Base-by-base conservation (phyloP, 1,140 invertebrate species). In the Drosophila triauraria region DNA sequence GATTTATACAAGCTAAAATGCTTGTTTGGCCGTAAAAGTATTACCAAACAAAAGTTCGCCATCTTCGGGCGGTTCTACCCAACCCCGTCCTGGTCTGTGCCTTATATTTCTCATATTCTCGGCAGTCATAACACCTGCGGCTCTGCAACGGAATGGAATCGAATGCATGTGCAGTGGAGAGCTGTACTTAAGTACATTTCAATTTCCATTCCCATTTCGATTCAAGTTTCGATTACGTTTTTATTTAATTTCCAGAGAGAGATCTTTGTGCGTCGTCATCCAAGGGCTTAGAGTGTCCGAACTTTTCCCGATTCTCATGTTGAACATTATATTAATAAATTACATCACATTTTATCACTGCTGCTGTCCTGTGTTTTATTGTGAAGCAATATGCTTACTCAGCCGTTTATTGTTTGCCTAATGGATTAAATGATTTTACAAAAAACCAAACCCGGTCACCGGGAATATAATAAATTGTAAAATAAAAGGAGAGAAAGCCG, bases 391-490 rank as follows among this genome's bases (percentile, higher is more conserved):
- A 82, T 90, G 85, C 85, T 90, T 90, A 90, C 85, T 90, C 85
- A 90, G 85, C 85, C 86, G 75, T 90, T 90, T 90, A 90, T 90
- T 90, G 81, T 90, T 91, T 76, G 85, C 86, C 85, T 90, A 90
- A 90, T 90, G 85, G 85, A 90, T 90, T 90, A 90, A 90, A 79
- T 90, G 85, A 90, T 90, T 90, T 85, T 91, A 79, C 85, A 90
- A 40, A 70, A 50, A 54, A 69, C 58, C 7, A 64, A 81, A 62
- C 59, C 59, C 82, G 58, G 46, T 48, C 46, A 48, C 32, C 62
- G 72, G 61, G 72, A 81, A 88, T 72, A 81, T 90, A 90, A 90
- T 90, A 90, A 90, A 90, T 90, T 90, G 85, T 74, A 79, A 90
- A 90, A 90, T 88, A 90, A 88, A 75, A 85, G 77, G 69, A 69